These are phyloP conservation scores for Austrolebias charrua DNA, from an alignment of 2,797 vertebrate genomes.

Conservation along the genomic window DNA sequence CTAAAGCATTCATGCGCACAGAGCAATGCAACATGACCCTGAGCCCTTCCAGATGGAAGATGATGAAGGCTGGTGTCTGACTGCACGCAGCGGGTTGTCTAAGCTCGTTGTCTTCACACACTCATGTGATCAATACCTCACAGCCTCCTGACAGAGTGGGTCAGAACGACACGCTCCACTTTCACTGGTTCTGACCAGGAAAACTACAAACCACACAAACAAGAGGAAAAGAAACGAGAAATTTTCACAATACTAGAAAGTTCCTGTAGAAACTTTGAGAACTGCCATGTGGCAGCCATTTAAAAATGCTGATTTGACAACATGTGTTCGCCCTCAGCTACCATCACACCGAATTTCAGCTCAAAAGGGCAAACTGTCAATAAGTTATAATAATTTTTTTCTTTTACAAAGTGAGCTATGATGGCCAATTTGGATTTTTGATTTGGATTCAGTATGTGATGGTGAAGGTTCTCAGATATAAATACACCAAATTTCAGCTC, in stretches of 20 bases:
- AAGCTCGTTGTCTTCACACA: conserved; percentile 77
- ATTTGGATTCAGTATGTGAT: no score
- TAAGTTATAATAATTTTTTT: no score
- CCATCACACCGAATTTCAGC: no score
- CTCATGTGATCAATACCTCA: conserved; percentile 77
- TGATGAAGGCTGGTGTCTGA: conserved; percentile 58
- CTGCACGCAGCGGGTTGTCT: conserved; percentile 73
- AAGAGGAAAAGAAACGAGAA: conserved; percentile 11
- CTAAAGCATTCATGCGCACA: conserved; percentile 52
- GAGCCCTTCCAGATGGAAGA: conserved; percentile 55
- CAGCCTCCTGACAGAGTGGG: conserved; percentile 68
- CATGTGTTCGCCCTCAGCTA: no score
- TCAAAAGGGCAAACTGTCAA: no score
- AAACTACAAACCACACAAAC: conserved; percentile 10
- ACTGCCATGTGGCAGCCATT: no score
- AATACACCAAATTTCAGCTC: no score
- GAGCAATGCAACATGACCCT: conserved; percentile 62
- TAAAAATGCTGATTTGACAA: no score
- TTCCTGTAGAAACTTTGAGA: no score
- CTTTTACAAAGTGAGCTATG: no score
- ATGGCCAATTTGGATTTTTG: no score
- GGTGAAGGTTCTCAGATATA: no score
- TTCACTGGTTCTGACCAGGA: conserved; percentile 1
- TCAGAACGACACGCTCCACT: conserved; percentile 52
- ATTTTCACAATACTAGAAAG: neutral